Conservation (phyloP, 2,888 invertebrate species). For the Acrocera orbiculus region DNA sequence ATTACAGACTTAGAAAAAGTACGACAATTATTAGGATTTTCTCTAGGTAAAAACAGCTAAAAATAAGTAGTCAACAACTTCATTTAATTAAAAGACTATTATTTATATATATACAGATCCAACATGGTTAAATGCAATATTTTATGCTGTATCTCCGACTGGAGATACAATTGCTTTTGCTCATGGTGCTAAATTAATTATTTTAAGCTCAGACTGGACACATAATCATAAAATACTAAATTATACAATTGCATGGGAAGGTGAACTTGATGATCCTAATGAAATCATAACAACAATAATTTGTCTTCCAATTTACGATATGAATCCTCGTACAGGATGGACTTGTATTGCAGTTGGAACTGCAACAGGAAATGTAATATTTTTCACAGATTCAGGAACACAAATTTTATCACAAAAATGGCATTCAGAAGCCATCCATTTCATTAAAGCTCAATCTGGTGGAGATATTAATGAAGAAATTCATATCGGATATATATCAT, state of each 20-base stretch:
- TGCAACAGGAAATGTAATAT: conserved; percentile 64
- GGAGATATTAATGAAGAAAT: conserved; percentile 29
- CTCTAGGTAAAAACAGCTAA: conserved; percentile 25
- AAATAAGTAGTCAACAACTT: not conserved
- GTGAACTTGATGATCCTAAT: conserved; percentile 35
- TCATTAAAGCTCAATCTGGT: conserved; percentile 58
- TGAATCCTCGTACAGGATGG: conserved; percentile 46
- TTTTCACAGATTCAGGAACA: conserved; percentile 77
- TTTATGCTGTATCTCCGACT: conserved; percentile 51
- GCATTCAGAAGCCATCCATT: conserved; percentile 61
- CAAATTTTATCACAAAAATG: conserved; percentile 66
- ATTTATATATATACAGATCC: conserved; percentile 24
- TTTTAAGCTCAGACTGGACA: conserved; percentile 48
- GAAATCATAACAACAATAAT: conserved; percentile 33
- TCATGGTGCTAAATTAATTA: conserved; percentile 43
- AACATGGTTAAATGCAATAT: conserved; percentile 50
- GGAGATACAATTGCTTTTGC: conserved; percentile 53
- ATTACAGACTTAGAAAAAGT: conserved; percentile 41
- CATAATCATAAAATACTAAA: conserved; percentile 23
- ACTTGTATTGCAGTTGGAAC: conserved; percentile 79
- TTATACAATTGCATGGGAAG: conserved; percentile 40
- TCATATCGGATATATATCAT: conserved; percentile 40
- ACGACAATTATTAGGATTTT: conserved; percentile 38
- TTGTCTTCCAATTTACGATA: conserved; percentile 33
- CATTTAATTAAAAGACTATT: not conserved